These are phyloP conservation scores for Gastrophysa polygoni DNA, from an alignment of 2,888 invertebrate species.

Conservation along the genomic window DNA sequence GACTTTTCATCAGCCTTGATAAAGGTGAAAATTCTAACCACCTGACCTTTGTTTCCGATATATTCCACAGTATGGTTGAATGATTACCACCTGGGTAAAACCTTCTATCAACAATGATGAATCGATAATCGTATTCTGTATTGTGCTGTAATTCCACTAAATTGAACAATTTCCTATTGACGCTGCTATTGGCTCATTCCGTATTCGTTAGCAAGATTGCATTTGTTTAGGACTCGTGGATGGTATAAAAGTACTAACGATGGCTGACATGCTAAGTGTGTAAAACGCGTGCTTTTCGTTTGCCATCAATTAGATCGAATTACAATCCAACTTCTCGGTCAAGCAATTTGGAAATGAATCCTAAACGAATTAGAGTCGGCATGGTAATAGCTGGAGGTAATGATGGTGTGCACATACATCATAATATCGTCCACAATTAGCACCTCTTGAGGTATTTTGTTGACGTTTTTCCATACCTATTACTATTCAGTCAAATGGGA, in stretches of 20 bases:
- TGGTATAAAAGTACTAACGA: not conserved
- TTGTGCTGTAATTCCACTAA: not conserved
- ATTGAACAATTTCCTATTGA: conserved; percentile 14
- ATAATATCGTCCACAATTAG: too few relatives aligned
- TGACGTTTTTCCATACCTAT: too few relatives aligned
- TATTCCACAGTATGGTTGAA: too few relatives aligned
- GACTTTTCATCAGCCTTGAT: too few relatives aligned
- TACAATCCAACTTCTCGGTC: not conserved
- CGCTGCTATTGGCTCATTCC: conserved; percentile 26
- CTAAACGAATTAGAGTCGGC: not conserved
- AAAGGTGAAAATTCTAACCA: too few relatives aligned
- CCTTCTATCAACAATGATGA: too few relatives aligned
- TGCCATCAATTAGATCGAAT: not conserved
- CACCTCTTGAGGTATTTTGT: too few relatives aligned
- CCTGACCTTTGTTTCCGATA: too few relatives aligned
- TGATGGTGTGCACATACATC: too few relatives aligned
- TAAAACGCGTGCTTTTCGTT: not conserved
- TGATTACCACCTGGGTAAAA: too few relatives aligned
- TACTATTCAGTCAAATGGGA: too few relatives aligned
- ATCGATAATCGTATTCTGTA: too few relatives aligned
- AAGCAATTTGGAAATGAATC: not conserved
- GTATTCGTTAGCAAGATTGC: conserved; percentile 22
- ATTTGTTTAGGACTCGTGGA: conserved; percentile 28
- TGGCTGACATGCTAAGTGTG: not conserved
- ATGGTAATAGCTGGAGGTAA: not conserved